A percentile compares a stretch with the other conserved stretches of the same genome.
These are phyloP conservation scores for Apotomis betuletana DNA, from an alignment of 2,888 invertebrate species.

Conservation along the genomic window DNA sequence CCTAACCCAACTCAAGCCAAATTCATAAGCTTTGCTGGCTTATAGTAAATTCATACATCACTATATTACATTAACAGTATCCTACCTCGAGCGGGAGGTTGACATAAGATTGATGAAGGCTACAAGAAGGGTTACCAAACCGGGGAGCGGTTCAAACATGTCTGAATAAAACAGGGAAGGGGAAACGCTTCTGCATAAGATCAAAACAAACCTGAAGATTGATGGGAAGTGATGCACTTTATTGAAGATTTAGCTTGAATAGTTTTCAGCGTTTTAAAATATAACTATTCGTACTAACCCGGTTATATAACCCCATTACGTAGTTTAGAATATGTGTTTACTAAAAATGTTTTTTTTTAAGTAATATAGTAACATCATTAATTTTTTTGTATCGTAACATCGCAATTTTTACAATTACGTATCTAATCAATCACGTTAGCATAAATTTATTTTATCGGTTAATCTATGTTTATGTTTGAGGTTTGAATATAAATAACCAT, in stretches of 20 bases:
- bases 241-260: constrained; percentile 7
- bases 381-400: no score
- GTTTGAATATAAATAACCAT: no score
- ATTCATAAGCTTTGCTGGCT: constrained; percentile 22
- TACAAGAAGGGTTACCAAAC: constrained; percentile 42
- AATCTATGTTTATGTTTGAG: no score
- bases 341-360: no score
- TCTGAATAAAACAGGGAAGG: constrained; percentile 27
- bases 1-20: constrained; percentile 15
- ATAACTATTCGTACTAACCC: neutral
- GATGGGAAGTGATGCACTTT: constrained; percentile 23
- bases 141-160: constrained; percentile 57
- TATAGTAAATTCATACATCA: constrained; percentile 28
- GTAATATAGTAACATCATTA: no score
- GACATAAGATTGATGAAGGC: constrained; percentile 67
- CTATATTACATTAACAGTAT: constrained; percentile 44
- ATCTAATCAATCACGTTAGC: no score
- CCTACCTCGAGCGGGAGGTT: constrained; percentile 46
- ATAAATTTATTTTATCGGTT: no score
- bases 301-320: no score
- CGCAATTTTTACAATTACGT: no score
- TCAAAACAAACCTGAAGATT: constrained; percentile 33
- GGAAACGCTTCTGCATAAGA: constrained; percentile 31
- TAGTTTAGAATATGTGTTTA: no score
- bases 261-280: constrained; percentile 3